Conservation (phyloP, 2,113 vertebrate genomes). For the Crocuta crocuta region DNA sequence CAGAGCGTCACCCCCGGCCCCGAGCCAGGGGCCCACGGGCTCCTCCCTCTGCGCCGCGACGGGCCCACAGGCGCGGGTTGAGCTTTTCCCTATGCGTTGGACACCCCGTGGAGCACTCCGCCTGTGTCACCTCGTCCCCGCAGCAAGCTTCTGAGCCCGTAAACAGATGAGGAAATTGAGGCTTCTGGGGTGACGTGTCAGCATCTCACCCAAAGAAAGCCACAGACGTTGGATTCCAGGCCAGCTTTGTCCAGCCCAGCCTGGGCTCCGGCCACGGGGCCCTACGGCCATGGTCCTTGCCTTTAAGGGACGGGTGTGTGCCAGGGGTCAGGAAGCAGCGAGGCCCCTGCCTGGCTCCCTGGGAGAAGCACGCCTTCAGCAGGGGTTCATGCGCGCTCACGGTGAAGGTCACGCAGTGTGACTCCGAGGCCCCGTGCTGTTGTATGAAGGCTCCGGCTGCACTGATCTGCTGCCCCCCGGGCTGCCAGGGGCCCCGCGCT, state of each 20-base stretch:
- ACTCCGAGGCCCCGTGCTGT: rapidly evolving
- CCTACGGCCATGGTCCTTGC: rapidly evolving
- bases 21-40: rapidly evolving
- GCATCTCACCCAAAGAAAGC: neutral
- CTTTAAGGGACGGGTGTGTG: neutral
- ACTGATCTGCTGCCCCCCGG: rapidly evolving
- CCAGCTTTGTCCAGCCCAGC: neutral
- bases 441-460: rapidly evolving
- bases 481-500: neutral
- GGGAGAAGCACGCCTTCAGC: neutral
- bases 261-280: neutral
- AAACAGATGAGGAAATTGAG: neutral
- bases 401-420: neutral
- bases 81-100: neutral
- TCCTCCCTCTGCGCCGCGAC: rapidly evolving
- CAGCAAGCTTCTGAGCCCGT: neutral
- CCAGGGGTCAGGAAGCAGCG: neutral
- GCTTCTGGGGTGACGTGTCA: neutral
- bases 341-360: too few relatives aligned
- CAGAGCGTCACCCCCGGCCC: neutral
- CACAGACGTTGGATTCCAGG: neutral
- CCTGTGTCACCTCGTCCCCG: too few relatives aligned
- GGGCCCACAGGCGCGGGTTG: rapidly evolving
- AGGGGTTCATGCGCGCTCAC: rapidly evolving
- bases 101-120: neutral